Evolutionary conservation across 2,888 invertebrate species (phyloP), one percentile per base, ranked within the genome.

Genomic region (Trichacis sp.): DNA sequence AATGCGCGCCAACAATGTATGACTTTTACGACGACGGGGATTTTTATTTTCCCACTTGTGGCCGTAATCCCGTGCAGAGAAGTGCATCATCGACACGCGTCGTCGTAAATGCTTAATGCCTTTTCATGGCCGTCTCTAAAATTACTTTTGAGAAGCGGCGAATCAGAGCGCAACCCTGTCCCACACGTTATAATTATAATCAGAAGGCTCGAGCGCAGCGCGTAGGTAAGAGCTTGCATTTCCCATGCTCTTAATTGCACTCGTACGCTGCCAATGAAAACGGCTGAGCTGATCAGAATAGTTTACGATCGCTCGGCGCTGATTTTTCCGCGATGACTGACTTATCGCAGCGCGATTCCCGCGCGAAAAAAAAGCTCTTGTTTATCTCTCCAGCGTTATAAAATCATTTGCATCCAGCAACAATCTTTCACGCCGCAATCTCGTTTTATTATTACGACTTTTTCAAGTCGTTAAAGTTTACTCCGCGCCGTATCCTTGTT

Each of bases 151-250:
- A 46, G 3, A 20, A 6, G 29, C 20, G 5, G 40, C 24, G 51
- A 55, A 68, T 61, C 55, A 61, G 56, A 67, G 56, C 53, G 51
- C 4, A 17, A 42, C 14, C 8, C 11, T 53, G 47, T 60, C 56
- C 20, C 24, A 47, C 38, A 50, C 18, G 49, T 51, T 53, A 57
- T 47, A 38, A n/a, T 15, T 42, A 17, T 69, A 67, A 69, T 62
- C 48, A 65, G 47, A 51, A 58, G 59, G 57, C 57, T 48, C 63
- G 60, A 17, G 24, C 19, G 20, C 56, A n/a, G 57, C 42, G n/a
- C 11, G 40, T 46, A 18, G 47, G 53, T 46, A 40, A n/a, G 46
- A 55, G 62, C 49, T 40, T 42, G 15, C 51, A 50, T 15, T 36
- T 43, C 18, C 38, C 51, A 53, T 62, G 17, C 36, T 45, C 38